A percentile compares a stretch with the other conserved stretches of the same genome.
Conservation (phyloP, 2,888 invertebrate genomes). For the Philopedon plagiatum region DNA sequence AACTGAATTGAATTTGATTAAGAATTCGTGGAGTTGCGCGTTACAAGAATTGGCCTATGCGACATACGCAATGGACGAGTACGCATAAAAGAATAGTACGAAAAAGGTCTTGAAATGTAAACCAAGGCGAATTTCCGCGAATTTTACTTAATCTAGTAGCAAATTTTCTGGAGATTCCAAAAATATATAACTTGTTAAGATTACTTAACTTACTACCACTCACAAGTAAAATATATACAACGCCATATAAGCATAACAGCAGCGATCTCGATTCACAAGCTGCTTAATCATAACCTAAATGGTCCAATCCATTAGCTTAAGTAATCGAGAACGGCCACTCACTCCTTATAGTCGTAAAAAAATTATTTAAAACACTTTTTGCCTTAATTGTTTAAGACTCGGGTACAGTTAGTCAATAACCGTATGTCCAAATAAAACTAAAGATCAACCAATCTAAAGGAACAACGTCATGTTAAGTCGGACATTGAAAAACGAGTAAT, state of each 20-base stretch:
- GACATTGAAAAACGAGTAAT: too few species aligned
- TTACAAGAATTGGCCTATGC: too few species aligned
- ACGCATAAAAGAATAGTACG: too few species aligned
- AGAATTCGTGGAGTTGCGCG: too few species aligned
- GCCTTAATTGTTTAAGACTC: slow-evolving; percentile 17
- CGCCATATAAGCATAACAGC: slow-evolving; percentile 23
- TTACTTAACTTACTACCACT: not conserved
- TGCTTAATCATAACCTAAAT: slow-evolving; percentile 20
- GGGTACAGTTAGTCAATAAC: slow-evolving; percentile 9
- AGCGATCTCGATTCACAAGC: slow-evolving; percentile 7
- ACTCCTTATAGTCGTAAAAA: slow-evolving; percentile 21
- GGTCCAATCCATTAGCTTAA: slow-evolving; percentile 30
- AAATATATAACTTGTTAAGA: not conserved
- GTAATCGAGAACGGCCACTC: slow-evolving; percentile 25
- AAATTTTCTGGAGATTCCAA: not conserved
- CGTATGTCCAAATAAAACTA: not conserved
- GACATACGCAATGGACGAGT: too few species aligned
- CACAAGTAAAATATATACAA: not conserved
- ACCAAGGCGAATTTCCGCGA: not conserved
- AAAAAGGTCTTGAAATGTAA: too few species aligned
- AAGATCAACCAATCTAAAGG: not conserved
- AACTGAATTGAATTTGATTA: too few species aligned
- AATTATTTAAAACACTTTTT: slow-evolving; percentile 20
- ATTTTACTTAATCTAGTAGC: too few species aligned
- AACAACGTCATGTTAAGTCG: too few species aligned